Evolutionary conservation across 2,113 vertebrate genomes (phyloP), one percentile per base, ranked within the genome.

Genomic region (Corapipo altera): DNA sequence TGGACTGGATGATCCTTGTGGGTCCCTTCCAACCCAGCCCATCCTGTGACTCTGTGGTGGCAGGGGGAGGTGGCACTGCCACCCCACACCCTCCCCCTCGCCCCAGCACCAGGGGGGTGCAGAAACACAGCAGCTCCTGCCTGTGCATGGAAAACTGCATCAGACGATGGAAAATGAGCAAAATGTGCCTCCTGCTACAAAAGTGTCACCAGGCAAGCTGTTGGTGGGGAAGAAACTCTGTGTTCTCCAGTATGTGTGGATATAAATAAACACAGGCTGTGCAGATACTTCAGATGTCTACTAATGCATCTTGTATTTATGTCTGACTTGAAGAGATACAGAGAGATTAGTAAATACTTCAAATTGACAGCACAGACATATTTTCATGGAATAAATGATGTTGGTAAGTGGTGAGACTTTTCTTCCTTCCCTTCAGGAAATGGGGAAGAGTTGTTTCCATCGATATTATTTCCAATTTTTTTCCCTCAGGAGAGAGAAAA

Each of bases 381-480:
- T 82, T 94, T 75, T 74, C 48, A 37, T 24, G 8, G 79, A 70
- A 72, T 59, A 94, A 91, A 75, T 41, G 46, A 39, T 69, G 54
- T 6, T 30, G 37, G 28, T 48, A 74, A 91, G 30, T 5, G 16
- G 46, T 28, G 24, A 52, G 51, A 11, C 39, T 95, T 89, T 66
- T 80, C 73, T 85, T 82, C 46, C 49, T 67, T 96, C 62, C 58
- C 69, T 61, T 80, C 44, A 88, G 84, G 61, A 92, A 74, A 80
- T 1, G 27, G 33, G 52, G 52, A 69, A 67, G 46, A 84, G 59
- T 70, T 81, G 71, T 78, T 61, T 93, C 22, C 15, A 6, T 32
- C 16, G 55, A 46, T 62, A 54, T 6, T 19, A 55, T 35, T 93
- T 73, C 85, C 1, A 4, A 18, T 51, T 62, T 65, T 87, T 96